A percentile compares a stretch with the other conserved stretches of the same genome.
These are phyloP conservation scores for Tupaia tana DNA, from an alignment of 2,113 vertebrate species.

Conservation along the genomic window DNA sequence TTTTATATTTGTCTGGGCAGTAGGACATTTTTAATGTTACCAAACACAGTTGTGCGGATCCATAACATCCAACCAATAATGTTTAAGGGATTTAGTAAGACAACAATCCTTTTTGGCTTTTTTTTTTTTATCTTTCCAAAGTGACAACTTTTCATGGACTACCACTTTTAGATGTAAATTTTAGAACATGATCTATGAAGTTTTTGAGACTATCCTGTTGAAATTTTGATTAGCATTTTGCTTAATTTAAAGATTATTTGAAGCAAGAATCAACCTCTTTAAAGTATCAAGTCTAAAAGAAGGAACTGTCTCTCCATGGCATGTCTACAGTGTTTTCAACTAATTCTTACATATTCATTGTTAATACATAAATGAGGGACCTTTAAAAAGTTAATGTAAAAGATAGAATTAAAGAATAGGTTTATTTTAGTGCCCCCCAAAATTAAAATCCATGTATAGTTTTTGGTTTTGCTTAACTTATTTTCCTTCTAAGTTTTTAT, in stretches of 20 bases:
- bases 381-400: too few relatives aligned
- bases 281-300: not conserved
- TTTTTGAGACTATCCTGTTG: not conserved
- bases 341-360: not conserved
- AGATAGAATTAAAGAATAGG: too few relatives aligned
- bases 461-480: not conserved
- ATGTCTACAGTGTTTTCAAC: not conserved
- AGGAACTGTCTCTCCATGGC: not conserved
- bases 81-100: not conserved
- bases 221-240: conserved; percentile 31
- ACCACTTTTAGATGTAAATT: not conserved
- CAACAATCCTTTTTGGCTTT: not conserved
- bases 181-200: not conserved
- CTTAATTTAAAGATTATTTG: conserved; percentile 7
- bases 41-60: not conserved
- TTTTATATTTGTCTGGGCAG: not conserved
- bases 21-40: not conserved
- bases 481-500: not conserved
- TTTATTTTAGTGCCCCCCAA: too few relatives aligned
- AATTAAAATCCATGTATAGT: too few relatives aligned
- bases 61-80: not conserved
- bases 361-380: not conserved
- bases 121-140: not conserved
- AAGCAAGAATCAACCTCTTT: not conserved
- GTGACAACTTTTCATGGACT: not conserved